A percentile compares a stretch with the other conserved stretches of the same genome.
These are phyloP conservation scores for Tridacna crocea DNA, from an alignment of 2,888 invertebrate genomes.

Conservation along the genomic window DNA sequence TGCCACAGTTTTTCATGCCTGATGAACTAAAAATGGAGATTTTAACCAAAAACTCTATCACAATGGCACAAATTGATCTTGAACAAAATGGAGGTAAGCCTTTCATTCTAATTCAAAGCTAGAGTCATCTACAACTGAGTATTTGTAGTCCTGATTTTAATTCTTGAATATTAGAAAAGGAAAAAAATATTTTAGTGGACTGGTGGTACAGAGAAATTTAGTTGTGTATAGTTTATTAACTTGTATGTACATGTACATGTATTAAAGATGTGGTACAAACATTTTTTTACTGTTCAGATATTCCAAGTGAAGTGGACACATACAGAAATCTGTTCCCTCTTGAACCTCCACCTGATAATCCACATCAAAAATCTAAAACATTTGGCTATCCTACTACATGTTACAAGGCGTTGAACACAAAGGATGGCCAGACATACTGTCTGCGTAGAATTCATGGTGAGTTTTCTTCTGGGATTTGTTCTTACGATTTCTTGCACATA, in stretches of 20 bases:
- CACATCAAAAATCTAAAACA: conserved; percentile 88
- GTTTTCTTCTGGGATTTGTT: conserved; percentile 17
- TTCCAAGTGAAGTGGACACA: conserved; percentile 95
- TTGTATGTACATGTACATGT: too few relatives aligned
- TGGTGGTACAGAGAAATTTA: too few relatives aligned
- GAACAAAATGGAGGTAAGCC: conserved; percentile 59
- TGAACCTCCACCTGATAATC: conserved; percentile 87
- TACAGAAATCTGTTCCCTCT: conserved; percentile 95
- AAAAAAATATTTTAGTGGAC: too few relatives aligned
- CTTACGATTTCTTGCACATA: too few relatives aligned
- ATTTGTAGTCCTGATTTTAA: too few relatives aligned
- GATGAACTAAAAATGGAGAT: conserved; percentile 93
- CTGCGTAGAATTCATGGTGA: conserved; percentile 93
- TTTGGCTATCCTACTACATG: conserved; percentile 92
- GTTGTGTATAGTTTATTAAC: too few relatives aligned
- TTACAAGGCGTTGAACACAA: conserved; percentile 90
- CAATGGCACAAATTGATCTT: conserved; percentile 90
- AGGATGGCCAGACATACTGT: conserved; percentile 91
- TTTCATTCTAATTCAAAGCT: neutral
- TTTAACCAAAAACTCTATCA: conserved; percentile 90
- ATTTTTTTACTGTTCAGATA: conserved; percentile 85
- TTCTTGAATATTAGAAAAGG: too few relatives aligned
- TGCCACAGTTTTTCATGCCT: conserved; percentile 90
- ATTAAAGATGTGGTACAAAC: too few relatives aligned
- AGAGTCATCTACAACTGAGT: too few relatives aligned